These are phyloP conservation scores for Callyntrura guangdongensis DNA, from an alignment of 2,888 invertebrate genomes.

Conservation along the genomic window DNA sequence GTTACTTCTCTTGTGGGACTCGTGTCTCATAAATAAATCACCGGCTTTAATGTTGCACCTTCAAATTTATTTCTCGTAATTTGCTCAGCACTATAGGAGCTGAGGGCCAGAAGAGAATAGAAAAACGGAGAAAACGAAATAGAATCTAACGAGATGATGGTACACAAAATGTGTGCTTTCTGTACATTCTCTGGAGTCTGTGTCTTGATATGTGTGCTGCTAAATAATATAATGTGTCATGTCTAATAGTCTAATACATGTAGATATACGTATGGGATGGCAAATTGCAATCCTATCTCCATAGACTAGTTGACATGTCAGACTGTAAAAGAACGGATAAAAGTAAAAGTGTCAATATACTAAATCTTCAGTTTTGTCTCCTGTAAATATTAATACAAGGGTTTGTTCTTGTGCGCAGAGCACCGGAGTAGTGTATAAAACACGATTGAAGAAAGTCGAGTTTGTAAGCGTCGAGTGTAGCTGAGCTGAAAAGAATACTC, in stretches of 20 bases:
- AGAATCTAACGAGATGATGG: constrained; percentile 67
- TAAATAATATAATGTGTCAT: neutral
- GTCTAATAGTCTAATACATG: too few relatives aligned
- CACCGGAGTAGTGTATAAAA: too few relatives aligned
- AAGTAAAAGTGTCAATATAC: constrained; percentile 40
- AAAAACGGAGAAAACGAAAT: constrained; percentile 37
- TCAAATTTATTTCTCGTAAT: constrained; percentile 76
- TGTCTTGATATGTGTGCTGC: neutral
- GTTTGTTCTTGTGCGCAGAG: too few relatives aligned
- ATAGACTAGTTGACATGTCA: neutral
- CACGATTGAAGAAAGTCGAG: too few relatives aligned
- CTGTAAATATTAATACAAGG: too few relatives aligned
- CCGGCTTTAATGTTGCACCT: constrained; percentile 73
- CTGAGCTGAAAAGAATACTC: neutral
- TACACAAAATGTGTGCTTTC: constrained; percentile 4
- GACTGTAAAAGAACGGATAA: neutral
- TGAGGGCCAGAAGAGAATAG: neutral
- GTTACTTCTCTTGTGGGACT: constrained; percentile 63
- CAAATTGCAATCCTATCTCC: neutral
- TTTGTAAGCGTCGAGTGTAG: too few relatives aligned
- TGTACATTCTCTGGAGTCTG: neutral
- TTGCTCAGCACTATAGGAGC: constrained; percentile 59
- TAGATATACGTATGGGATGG: neutral
- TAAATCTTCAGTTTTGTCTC: neutral
- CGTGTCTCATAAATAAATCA: constrained; percentile 76